These are phyloP conservation scores for Diorhabda elongata DNA, from an alignment of 1,140 invertebrate species.

Conservation along the genomic window DNA sequence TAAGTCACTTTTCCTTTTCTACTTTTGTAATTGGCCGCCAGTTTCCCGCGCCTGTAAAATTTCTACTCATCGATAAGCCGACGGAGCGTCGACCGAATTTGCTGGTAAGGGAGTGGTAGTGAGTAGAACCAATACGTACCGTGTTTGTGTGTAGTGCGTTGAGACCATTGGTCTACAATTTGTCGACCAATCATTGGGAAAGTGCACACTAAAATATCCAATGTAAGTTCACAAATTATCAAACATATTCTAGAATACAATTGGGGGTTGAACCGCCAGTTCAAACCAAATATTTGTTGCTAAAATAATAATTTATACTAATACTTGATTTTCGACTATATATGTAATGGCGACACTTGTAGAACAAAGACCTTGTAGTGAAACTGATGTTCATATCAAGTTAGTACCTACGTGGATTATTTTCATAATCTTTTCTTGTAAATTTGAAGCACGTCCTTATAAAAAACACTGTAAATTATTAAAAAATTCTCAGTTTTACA, in stretches of 20 bases:
- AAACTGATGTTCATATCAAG: background rate
- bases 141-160: conserved; percentile 53
- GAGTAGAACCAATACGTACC: conserved; percentile 58
- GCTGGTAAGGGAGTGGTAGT: conserved; percentile 53
- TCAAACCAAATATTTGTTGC: conserved; percentile 33
- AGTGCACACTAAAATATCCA: conserved; percentile 66
- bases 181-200: conserved; percentile 66
- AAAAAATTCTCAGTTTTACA: too few relatives aligned
- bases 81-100: conserved; percentile 45
- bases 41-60: conserved; percentile 44
- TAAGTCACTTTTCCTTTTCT: conserved; percentile 38
- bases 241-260: conserved; percentile 48
- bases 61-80: conserved; percentile 40
- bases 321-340: background rate
- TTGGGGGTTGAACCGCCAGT: conserved; percentile 34
- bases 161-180: conserved; percentile 64
- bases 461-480: too few relatives aligned
- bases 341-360: conserved; percentile 28
- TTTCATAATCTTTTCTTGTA: too few relatives aligned
- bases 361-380: conserved; percentile 13
- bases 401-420: conserved; percentile 1
- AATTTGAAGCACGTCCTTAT: too few relatives aligned
- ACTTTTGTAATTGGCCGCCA: conserved; percentile 47
- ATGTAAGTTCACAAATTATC: conserved; percentile 77
- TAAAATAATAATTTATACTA: conserved; percentile 16